Evolutionary conservation across 2,113 vertebrate genomes (phyloP).

Genomic region (Macrotus californicus): DNA sequence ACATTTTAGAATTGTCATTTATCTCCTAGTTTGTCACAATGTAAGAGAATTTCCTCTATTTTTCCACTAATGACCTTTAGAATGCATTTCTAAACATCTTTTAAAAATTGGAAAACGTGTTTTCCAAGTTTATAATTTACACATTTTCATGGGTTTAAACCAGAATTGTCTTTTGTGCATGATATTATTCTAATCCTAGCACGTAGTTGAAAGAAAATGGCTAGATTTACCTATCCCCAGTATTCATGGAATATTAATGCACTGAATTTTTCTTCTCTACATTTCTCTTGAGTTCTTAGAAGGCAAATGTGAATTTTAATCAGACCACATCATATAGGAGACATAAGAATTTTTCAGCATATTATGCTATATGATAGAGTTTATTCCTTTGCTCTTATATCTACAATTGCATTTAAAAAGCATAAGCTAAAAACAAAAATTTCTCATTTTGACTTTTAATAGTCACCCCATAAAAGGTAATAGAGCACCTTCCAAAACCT

Average conservation of each 20-base stretch:
- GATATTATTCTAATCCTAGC: constrained; percentile 15
- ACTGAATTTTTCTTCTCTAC: constrained; percentile 32
- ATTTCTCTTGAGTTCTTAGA: constrained; percentile 32
- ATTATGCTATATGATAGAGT: background rate
- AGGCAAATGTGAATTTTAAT: constrained; percentile 46
- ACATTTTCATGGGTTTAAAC: constrained; percentile 30
- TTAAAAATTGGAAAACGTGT: constrained; percentile 41
- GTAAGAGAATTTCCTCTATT: background rate
- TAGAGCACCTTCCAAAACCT: background rate
- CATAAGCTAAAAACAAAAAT: background rate
- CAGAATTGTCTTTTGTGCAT: constrained; percentile 28
- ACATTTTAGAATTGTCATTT: background rate
- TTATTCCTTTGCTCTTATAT: constrained; percentile 38
- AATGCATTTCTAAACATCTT: constrained; percentile 41
- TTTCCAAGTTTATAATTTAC: constrained; percentile 26
- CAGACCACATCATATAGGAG: background rate
- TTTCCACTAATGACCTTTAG: constrained; percentile 1
- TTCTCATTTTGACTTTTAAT: constrained; percentile 18
- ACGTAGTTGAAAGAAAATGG: constrained; percentile 47
- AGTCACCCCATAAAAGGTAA: background rate
- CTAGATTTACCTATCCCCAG: background rate
- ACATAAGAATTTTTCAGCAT: background rate
- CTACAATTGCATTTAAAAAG: constrained; percentile 24
- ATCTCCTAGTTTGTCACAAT: background rate
- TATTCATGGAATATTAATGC: constrained; percentile 52